A percentile compares a stretch with the other conserved stretches of the same genome.
phyloP scores from a whole-genome alignment of 2,888 invertebrate genomes.

The Odontocerum albicorne region DNA sequence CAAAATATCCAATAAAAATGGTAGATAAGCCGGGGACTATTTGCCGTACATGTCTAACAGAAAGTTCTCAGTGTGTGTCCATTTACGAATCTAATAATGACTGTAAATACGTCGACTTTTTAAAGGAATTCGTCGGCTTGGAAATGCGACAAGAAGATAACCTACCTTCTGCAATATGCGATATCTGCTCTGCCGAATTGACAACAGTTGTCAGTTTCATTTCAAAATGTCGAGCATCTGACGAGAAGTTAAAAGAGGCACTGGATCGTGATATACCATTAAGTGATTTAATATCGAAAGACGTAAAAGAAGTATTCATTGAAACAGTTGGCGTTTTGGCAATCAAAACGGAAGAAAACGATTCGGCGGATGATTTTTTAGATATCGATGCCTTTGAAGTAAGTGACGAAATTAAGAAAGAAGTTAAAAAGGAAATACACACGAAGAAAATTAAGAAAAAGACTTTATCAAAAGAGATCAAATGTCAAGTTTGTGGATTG shows the following conservation, averaged over 20 bases:
- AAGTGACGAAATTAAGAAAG: no score
- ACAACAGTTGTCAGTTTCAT: slow-evolving; percentile 2
- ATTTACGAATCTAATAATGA: no score
- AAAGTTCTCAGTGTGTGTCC: no score
- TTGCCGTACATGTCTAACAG: no score
- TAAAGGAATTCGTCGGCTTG: slow-evolving; percentile 11
- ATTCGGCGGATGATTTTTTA: neutral
- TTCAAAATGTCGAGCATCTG: neutral
- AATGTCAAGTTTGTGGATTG: slow-evolving; percentile 17
- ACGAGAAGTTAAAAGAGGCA: slow-evolving; percentile 6
- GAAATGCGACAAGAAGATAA: slow-evolving; percentile 7
- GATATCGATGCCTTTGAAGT: no score
- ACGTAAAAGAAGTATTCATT: no score
- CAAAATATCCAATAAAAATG: no score
- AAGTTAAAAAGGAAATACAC: neutral
- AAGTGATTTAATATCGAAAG: no score
- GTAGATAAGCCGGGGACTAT: no score
- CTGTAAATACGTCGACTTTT: slow-evolving; percentile 9
- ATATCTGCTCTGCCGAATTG: slow-evolving; percentile 2
- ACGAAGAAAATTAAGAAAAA: neutral
- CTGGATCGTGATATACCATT: no score
- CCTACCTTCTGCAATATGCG: slow-evolving; percentile 8
- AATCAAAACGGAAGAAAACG: neutral
- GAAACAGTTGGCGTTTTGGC: no score
- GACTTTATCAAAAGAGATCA: no score